Evolutionary conservation across 2,113 vertebrate species (phyloP).

Genomic region (Morphnarchus princeps): DNA sequence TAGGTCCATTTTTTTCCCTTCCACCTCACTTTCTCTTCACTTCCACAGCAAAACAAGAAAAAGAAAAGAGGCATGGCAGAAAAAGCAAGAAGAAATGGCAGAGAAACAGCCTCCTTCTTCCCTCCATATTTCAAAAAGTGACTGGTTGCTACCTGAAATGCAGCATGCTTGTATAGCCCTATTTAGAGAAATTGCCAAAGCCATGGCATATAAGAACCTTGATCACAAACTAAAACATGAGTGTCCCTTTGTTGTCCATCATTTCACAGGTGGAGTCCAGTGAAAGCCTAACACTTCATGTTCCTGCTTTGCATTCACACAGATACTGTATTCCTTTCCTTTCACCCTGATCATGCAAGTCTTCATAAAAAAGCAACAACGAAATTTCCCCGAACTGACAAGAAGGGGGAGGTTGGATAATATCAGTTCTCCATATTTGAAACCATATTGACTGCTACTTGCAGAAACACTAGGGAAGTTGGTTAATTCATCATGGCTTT

Average conservation of each 20-base stretch:
- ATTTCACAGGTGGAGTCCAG: neutral
- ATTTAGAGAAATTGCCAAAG: neutral
- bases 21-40: neutral
- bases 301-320: neutral
- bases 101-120: neutral
- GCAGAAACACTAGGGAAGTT: neutral
- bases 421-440: neutral
- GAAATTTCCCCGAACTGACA: neutral
- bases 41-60: neutral
- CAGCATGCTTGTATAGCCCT: neutral
- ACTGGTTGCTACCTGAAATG: neutral
- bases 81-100: neutral
- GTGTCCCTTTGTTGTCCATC: neutral
- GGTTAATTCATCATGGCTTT: neutral
- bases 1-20: neutral
- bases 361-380: neutral
- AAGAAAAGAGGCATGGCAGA: neutral
- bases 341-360: neutral
- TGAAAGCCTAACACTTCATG: neutral
- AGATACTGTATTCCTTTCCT: neutral
- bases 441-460: neutral
- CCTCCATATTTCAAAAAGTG: neutral
- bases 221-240: neutral
- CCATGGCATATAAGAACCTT: neutral
- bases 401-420: neutral